phyloP scores from a whole-genome alignment of 2,113 vertebrate species.

The Psilopsiagon aurifrons region DNA sequence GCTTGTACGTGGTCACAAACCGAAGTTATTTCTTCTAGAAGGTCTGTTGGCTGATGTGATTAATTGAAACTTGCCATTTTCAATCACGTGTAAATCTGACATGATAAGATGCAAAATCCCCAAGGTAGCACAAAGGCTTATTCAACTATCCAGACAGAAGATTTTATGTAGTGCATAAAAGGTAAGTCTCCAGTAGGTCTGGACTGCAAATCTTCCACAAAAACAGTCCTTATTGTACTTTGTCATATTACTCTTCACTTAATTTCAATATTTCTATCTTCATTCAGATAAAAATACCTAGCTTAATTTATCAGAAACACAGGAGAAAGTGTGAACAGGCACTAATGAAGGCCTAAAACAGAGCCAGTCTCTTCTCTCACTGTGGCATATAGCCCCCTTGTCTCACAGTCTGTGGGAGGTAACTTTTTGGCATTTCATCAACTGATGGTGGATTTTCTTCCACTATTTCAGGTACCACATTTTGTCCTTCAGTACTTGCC shows the following conservation, averaged over 20 bases:
- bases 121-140: not conserved
- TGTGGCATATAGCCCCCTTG: conserved; percentile 90
- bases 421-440: conserved; percentile 79
- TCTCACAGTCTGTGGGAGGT: conserved; percentile 85
- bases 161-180: conserved; percentile 65
- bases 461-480: conserved; percentile 31
- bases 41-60: not conserved
- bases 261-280: conserved; percentile 34
- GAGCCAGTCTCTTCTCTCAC: conserved; percentile 64
- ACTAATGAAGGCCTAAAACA: conserved; percentile 31
- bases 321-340: conserved; percentile 32
- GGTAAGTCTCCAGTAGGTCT: not conserved
- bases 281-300: conserved; percentile 49
- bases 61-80: not conserved
- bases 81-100: not conserved
- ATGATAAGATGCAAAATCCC: not conserved
- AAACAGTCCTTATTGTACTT: not conserved
- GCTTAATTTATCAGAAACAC: conserved; percentile 60
- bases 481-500: conserved; percentile 45
- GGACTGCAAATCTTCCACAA: not conserved
- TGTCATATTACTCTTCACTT: conserved; percentile 2
- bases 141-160: conserved; percentile 1
- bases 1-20: not conserved
- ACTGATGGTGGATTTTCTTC: conserved; percentile 1
- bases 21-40: not conserved